These are phyloP conservation scores for Subanguina moxae DNA, from an alignment of 1,140 invertebrate genomes.

Conservation along the genomic window DNA sequence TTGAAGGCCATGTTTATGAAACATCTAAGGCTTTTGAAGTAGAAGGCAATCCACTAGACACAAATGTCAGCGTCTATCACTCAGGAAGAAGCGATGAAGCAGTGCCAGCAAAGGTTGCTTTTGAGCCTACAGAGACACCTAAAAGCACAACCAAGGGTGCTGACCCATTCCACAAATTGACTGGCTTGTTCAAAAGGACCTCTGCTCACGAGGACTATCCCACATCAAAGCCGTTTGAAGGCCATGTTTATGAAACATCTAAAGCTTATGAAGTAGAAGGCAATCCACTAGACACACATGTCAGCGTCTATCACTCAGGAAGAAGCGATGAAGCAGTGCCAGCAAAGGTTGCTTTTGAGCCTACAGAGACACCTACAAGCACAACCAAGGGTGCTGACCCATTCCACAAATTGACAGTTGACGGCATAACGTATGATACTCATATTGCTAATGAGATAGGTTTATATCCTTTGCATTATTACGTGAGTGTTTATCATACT, in stretches of 20 bases:
- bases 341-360: background rate
- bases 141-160: background rate
- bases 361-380: too few species aligned
- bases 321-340: constrained; percentile 15
- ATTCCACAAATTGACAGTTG: background rate
- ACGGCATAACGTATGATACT: constrained; percentile 12
- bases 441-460: background rate
- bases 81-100: constrained; percentile 23
- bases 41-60: too few species aligned
- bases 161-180: constrained; percentile 6
- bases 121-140: constrained; percentile 2
- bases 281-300: constrained; percentile 18
- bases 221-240: background rate
- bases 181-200: constrained; percentile 10
- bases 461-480: constrained; percentile 15
- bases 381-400: constrained; percentile 1
- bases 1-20: too few species aligned
- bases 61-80: constrained; percentile 20
- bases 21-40: too few species aligned
- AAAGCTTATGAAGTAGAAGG: background rate
- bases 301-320: constrained; percentile 22
- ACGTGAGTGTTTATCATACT: constrained; percentile 19
- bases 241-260: background rate
- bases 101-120: background rate
- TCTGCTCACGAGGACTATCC: constrained; percentile 19